These are phyloP conservation scores for Antrozous pallidus DNA, from an alignment of 2,797 vertebrate species.

Conservation along the genomic window DNA sequence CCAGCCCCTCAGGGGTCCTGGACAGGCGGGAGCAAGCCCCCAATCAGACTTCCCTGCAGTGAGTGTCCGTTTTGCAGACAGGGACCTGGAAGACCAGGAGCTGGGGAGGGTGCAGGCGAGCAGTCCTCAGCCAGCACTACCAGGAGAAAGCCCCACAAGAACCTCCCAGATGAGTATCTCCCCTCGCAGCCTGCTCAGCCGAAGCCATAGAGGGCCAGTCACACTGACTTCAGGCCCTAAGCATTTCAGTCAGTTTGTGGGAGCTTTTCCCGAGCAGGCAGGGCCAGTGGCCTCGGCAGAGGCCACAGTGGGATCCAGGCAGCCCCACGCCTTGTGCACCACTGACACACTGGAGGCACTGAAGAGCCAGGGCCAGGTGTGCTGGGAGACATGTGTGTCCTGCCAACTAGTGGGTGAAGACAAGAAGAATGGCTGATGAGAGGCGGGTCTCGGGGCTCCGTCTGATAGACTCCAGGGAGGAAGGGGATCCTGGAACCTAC, in stretches of 20 bases:
- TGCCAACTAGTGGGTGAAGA: too few relatives aligned
- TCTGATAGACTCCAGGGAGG: too few relatives aligned
- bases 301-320: background rate
- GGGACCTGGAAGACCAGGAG: background rate
- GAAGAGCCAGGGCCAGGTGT: too few relatives aligned
- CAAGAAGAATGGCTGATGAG: background rate
- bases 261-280: background rate
- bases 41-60: background rate
- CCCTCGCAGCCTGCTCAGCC: background rate
- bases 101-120: background rate
- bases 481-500: too few relatives aligned
- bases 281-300: background rate
- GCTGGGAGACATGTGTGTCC: background rate
- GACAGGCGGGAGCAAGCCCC: background rate
- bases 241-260: background rate
- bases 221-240: background rate
- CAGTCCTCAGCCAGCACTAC: background rate
- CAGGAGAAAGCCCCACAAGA: background rate
- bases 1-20: background rate
- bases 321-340: background rate
- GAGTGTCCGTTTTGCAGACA: background rate
- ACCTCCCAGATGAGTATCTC: background rate
- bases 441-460: too few relatives aligned
- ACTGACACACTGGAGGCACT: accelerated
- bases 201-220: background rate